phyloP scores from a whole-genome alignment of 2,797 vertebrate genomes.

The Mus caroli region DNA sequence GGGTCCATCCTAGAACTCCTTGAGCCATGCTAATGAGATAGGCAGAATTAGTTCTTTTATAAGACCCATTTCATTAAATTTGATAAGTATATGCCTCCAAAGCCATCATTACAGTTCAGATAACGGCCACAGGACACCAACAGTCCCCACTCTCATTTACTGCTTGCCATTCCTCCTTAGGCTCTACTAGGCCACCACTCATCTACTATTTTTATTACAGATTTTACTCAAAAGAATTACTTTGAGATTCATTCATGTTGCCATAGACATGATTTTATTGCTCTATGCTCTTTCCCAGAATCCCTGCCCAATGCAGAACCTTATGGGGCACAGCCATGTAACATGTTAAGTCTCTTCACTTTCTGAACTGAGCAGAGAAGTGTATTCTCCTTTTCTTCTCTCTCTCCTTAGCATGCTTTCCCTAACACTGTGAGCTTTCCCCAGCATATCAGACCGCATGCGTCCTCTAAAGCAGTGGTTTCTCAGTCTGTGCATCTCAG shows the following conservation, averaged over 20 bases:
- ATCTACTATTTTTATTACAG: slow-evolving; percentile 13
- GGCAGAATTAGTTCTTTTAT: not conserved
- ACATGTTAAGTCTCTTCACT: not conserved
- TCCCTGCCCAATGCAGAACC: not conserved
- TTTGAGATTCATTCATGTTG: not conserved
- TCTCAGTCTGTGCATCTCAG: not conserved
- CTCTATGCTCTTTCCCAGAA: not conserved
- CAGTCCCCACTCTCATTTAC: not conserved
- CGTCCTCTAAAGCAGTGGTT: not conserved
- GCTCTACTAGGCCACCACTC: not conserved
- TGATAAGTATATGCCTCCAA: not conserved
- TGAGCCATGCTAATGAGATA: not conserved
- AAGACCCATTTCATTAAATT: slow-evolving; percentile 35
- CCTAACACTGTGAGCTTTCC: not conserved
- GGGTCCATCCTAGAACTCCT: not conserved
- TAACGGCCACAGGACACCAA: not conserved
- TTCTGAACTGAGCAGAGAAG: not conserved
- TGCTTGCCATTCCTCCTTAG: not conserved
- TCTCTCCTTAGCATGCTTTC: not conserved
- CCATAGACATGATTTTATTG: not conserved
- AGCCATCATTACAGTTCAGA: not conserved
- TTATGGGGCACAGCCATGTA: not conserved
- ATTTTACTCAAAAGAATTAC: slow-evolving; percentile 13
- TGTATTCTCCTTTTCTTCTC: not conserved
- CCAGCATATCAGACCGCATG: not conserved